phyloP scores from a whole-genome alignment of 30 jellyfish, hydroid and myxozoan genomes.

The Pseudorhiza aurosa region DNA sequence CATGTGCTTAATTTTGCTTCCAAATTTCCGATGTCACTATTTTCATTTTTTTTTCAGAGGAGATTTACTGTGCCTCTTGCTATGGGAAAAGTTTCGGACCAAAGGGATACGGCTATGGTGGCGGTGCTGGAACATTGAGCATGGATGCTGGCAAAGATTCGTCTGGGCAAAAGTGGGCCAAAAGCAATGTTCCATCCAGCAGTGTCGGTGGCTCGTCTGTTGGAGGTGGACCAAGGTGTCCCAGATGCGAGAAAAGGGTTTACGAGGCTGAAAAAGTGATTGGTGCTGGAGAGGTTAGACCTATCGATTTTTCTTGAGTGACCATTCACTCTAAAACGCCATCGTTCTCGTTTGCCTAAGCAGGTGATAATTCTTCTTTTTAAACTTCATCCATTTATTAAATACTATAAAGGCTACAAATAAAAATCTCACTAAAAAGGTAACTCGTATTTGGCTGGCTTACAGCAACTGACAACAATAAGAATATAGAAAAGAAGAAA shows the following conservation, averaged over 20 bases:
- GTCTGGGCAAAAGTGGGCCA: constrained; percentile 48
- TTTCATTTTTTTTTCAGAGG: constrained; percentile 30
- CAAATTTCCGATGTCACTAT: no score
- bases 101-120: constrained; percentile 98
- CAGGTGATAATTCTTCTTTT: no score
- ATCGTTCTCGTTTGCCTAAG: not conserved
- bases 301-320: no score
- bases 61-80: constrained; percentile 90
- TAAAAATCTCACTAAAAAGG: no score
- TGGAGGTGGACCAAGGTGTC: constrained; percentile 73
- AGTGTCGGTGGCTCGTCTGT: constrained; percentile 9
- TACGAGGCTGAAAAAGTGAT: constrained; percentile 76
- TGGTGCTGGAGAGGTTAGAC: constrained; percentile 78
- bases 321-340: not conserved
- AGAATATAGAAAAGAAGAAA: no score
- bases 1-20: no score
- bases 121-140: constrained; percentile 97
- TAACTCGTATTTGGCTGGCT: no score
- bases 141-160: constrained; percentile 87
- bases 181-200: constrained; percentile 37
- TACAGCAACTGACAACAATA: no score
- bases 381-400: no score
- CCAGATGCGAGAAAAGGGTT: constrained; percentile 85
- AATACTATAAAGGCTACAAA: no score
- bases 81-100: constrained; percentile 94